Evolutionary conservation across 2,113 vertebrate species (phyloP), one percentile per base, ranked within the genome.

Genomic region (Gila orcuttii): DNA sequence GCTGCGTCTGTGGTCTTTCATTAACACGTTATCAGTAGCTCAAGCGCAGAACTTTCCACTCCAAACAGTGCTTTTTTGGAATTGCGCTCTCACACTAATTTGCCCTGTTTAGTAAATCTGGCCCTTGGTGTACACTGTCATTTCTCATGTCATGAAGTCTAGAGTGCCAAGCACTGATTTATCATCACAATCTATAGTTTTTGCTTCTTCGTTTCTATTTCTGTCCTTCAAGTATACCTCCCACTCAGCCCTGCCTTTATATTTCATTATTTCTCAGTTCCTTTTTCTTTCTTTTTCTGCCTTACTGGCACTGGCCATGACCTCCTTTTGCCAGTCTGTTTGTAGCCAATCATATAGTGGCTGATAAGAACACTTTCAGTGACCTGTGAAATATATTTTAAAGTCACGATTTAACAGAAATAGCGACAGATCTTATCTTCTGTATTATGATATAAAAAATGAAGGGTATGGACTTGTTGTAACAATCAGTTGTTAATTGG

Each of bases 371-470:
- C 89, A 95, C 93, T 95, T 93, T 93, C 93, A 94, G 92, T 95
- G 93, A 96, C 93, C 94, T 94, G 92, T 91, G 91, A 89, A 93
- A 94, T 93, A 93, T 94, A 94, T 93, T 94, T 96, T 93, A 95
- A 94, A 78, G 4, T 4, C 19, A 55, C 6, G 15, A 47, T 17
- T 9, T 23, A 39, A 71, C 12, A 1, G 23, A 74, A 74, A 7
- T 45, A 45, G 10, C 23, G 2, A 11, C 36, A 73, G 17, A 39
- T 23, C 19, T 57, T 39, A 69, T 69, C 21, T 23, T 39, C 3
- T 23, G 68, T 71, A 23, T 71, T 23, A 19, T 39, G 33, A 23
- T 10, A 21, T 71, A 19, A 57, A 21, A 8, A 19, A 6, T 55
- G 52, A 19, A 7, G 1, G 9, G 68, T 21, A 36, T 19, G 19